Conservation (phyloP, 53 echinoderm and acorn worm species). For the Mesocentrotus franciscanus region DNA sequence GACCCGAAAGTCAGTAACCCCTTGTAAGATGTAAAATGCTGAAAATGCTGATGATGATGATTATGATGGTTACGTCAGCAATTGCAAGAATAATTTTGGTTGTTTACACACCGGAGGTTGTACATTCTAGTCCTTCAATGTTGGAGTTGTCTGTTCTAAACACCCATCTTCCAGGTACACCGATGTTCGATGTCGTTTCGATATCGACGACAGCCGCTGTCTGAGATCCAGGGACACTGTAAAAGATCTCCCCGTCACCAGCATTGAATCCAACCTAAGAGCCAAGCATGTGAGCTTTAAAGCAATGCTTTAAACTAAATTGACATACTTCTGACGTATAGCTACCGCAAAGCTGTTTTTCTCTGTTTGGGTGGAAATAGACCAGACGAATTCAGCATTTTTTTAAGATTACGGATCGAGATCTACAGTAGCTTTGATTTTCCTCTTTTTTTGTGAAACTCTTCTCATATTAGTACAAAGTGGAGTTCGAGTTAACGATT, state of each 20-base stretch:
- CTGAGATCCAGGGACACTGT: constrained; percentile 64
- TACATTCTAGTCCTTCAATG: constrained; percentile 41
- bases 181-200: constrained; percentile 71
- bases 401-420: neutral
- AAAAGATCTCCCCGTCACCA: constrained; percentile 65
- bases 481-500: too few species aligned
- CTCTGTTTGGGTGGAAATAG: neutral
- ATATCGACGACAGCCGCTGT: constrained; percentile 66
- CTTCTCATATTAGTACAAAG: too few species aligned
- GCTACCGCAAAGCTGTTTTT: neutral
- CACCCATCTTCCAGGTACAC: constrained; percentile 71
- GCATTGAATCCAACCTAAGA: constrained; percentile 77
- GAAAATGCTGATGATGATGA: too few species aligned
- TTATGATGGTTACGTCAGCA: neutral
- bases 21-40: too few species aligned
- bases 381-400: neutral
- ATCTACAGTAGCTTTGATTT: too few species aligned
- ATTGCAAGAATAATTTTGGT: neutral
- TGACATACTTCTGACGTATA: neutral
- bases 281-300: neutral
- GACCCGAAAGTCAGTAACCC: too few species aligned
- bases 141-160: constrained; percentile 37
- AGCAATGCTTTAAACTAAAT: neutral
- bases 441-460: too few species aligned
- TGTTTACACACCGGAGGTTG: neutral